Percentiles rank a stretch among this genome's conserved stretches.
Conservation (phyloP, 2,797 vertebrate species). For the Acanthiza pusilla region DNA sequence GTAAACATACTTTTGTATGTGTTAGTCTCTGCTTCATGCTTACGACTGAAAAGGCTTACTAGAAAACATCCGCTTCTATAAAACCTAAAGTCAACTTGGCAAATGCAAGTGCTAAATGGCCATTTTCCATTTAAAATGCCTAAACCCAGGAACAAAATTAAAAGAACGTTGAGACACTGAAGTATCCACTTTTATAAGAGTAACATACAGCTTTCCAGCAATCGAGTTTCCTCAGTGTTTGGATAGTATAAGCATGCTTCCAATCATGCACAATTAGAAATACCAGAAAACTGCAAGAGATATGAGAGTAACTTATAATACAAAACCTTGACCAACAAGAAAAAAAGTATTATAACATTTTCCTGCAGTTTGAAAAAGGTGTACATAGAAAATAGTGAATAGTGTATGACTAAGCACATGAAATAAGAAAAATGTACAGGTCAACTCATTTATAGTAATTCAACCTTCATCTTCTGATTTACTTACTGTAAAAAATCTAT, state of each 20-base stretch:
- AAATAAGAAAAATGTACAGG: constrained; percentile 78
- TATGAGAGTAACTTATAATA: neutral
- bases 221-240: neutral
- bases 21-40: neutral
- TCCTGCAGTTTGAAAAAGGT: constrained; percentile 47
- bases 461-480: constrained; percentile 79
- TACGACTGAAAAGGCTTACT: constrained; percentile 6
- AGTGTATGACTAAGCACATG: constrained; percentile 71
- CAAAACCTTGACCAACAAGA: neutral
- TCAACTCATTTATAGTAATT: constrained; percentile 79
- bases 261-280: constrained; percentile 31
- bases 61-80: constrained; percentile 52
- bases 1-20: constrained; percentile 38
- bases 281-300: constrained; percentile 24
- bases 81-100: constrained; percentile 34
- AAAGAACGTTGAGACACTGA: neutral
- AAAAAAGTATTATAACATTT: constrained; percentile 33
- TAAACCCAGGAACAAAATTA: constrained; percentile 31
- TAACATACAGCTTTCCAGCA: neutral
- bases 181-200: neutral
- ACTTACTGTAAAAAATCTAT: constrained; percentile 77
- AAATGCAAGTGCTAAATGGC: constrained; percentile 20
- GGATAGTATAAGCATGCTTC: neutral
- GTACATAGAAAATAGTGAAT: constrained; percentile 55
- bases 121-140: constrained; percentile 40